These are phyloP conservation scores for Drosophila willistoni DNA, from an alignment of 1,140 invertebrate genomes.

Conservation along the genomic window DNA sequence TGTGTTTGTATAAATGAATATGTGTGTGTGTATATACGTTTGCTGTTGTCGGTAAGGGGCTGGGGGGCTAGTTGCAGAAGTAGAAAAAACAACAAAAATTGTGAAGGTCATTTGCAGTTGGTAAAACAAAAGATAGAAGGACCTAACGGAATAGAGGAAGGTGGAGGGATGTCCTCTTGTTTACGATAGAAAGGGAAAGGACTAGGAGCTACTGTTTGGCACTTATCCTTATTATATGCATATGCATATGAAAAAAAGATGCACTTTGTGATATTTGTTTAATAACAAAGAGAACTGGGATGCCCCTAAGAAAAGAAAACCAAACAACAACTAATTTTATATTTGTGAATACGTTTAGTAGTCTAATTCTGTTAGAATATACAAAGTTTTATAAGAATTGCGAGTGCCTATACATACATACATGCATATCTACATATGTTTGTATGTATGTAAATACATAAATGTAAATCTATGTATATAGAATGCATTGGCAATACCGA, in stretches of 20 bases:
- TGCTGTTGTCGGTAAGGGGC: background rate
- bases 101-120: conserved; percentile 21
- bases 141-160: no score
- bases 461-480: background rate
- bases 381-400: no score
- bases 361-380: no score
- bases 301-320: no score
- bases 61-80: conserved; percentile 9
- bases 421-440: no score
- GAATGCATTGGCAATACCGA: background rate
- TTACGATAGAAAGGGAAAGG: background rate
- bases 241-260: no score
- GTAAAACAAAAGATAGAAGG: conserved; percentile 6
- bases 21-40: background rate
- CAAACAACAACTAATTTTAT: no score
- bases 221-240: background rate
- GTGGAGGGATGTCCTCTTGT: background rate
- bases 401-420: no score
- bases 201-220: background rate
- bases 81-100: conserved; percentile 1
- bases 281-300: background rate
- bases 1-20: conserved; percentile 22
- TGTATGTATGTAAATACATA: no score
- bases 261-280: background rate
- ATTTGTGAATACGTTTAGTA: no score